Conservation (phyloP, 2,888 invertebrate species). For the Catocala fraxini region DNA sequence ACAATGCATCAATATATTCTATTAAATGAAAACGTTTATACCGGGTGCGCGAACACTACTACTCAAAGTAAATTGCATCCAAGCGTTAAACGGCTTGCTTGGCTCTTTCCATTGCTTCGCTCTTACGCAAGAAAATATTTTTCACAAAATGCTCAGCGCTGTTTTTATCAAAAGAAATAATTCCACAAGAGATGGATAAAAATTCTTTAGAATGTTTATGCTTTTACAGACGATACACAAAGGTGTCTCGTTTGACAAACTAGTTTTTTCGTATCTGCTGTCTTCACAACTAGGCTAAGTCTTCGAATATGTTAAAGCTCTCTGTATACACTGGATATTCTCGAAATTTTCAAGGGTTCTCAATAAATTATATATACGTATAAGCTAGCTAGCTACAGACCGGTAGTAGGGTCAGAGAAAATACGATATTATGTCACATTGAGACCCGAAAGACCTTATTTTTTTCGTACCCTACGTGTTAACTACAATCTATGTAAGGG, state of each 20-base stretch:
- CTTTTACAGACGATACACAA: conserved; percentile 7
- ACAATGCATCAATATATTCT: conserved; percentile 26
- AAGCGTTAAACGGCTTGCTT: conserved; percentile 36
- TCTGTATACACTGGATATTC: conserved; percentile 13
- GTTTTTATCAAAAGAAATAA: conserved; percentile 29
- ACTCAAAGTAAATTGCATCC: conserved; percentile 45
- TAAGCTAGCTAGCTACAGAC: conserved; percentile 12
- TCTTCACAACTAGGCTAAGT: conserved; percentile 2
- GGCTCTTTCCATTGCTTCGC: conserved; percentile 17
- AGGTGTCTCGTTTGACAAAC: conserved; percentile 21
- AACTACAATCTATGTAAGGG: conserved; percentile 48
- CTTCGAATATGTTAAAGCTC: conserved; percentile 5
- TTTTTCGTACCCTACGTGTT: conserved; percentile 36
- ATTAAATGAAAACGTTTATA: conserved; percentile 29
- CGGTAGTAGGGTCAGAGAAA: conserved; percentile 21
- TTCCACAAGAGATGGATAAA: conserved; percentile 27
- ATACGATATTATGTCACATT: conserved; percentile 30
- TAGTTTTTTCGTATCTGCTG: conserved; percentile 6
- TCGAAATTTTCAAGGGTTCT: conserved; percentile 11
- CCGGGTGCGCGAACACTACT: conserved; percentile 1
- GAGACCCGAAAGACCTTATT: conserved; percentile 33
- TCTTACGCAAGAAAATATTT: conserved; percentile 32
- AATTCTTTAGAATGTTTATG: conserved; percentile 38
- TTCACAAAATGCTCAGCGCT: conserved; percentile 22
- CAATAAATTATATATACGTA: conserved; percentile 22